phyloP scores from a whole-genome alignment of 2,797 vertebrate genomes.

The Okamejei kenojei region DNA sequence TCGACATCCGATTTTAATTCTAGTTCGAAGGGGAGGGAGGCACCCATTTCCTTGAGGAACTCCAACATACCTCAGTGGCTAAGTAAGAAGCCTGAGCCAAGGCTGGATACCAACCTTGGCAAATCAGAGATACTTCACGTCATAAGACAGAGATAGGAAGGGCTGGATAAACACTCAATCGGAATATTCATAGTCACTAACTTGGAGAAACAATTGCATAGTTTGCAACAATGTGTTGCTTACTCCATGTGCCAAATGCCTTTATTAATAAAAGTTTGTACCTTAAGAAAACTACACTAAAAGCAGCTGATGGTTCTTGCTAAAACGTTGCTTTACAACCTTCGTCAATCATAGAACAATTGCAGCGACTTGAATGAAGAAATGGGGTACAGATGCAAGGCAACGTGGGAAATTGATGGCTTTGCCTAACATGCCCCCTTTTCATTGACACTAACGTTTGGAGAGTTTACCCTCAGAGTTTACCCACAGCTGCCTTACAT shows the following conservation, averaged over 20 bases:
- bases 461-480: not conserved
- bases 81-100: not conserved
- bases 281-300: not conserved
- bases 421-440: not conserved
- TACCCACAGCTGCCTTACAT: not conserved
- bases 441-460: not conserved
- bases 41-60: not conserved
- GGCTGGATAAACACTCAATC: not conserved
- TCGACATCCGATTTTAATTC: not conserved
- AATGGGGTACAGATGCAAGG: not conserved
- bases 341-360: not conserved
- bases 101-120: not conserved
- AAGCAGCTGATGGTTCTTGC: not conserved
- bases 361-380: no score
- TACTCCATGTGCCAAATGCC: not conserved
- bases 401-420: not conserved
- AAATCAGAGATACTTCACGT: not conserved
- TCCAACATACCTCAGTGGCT: not conserved
- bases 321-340: not conserved
- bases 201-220: not conserved
- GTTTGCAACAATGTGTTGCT: not conserved
- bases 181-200: not conserved
- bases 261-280: not conserved
- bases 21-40: not conserved
- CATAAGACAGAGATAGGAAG: not conserved